phyloP scores from a whole-genome alignment of 2,797 vertebrate species.

The Stomatorhinus walkeri region DNA sequence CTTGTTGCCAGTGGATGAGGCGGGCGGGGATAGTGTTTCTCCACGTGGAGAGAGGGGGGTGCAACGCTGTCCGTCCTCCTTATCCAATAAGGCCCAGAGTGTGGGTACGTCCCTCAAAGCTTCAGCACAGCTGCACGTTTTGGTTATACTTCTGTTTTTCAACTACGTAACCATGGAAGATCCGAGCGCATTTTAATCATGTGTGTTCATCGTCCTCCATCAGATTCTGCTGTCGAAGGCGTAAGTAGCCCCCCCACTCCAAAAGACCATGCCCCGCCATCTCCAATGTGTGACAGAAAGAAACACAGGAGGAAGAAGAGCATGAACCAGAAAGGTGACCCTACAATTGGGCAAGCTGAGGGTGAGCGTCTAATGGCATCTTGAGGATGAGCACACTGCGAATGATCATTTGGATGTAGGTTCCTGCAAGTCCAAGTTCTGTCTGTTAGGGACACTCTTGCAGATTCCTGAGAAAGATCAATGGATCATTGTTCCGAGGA shows the following conservation, averaged over 20 bases:
- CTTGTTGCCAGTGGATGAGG: conserved; percentile 67
- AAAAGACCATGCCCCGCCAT: conserved; percentile 69
- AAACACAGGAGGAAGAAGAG: conserved; percentile 86
- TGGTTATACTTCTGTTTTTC: background rate
- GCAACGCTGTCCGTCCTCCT: conserved; percentile 50
- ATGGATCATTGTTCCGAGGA: background rate
- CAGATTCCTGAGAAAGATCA: background rate
- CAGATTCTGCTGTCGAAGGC: conserved; percentile 70
- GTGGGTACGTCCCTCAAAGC: conserved; percentile 49
- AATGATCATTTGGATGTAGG: background rate
- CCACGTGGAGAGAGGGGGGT: conserved; percentile 62
- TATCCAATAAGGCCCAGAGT: conserved; percentile 56
- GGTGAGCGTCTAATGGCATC: conserved; percentile 52
- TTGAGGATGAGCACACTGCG: background rate
- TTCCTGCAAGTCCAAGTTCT: background rate
- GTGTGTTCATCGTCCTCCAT: background rate
- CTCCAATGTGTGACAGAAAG: conserved; percentile 77
- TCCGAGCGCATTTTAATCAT: background rate
- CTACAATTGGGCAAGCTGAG: conserved; percentile 73
- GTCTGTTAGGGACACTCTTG: background rate
- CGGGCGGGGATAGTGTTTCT: conserved; percentile 50
- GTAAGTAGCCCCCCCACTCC: conserved; percentile 68
- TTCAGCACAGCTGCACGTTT: background rate
- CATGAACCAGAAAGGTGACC: conserved; percentile 78
- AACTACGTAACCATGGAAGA: background rate